These are phyloP conservation scores for Leucophenga varia DNA, from an alignment of 1,140 invertebrate species.

Conservation along the genomic window DNA sequence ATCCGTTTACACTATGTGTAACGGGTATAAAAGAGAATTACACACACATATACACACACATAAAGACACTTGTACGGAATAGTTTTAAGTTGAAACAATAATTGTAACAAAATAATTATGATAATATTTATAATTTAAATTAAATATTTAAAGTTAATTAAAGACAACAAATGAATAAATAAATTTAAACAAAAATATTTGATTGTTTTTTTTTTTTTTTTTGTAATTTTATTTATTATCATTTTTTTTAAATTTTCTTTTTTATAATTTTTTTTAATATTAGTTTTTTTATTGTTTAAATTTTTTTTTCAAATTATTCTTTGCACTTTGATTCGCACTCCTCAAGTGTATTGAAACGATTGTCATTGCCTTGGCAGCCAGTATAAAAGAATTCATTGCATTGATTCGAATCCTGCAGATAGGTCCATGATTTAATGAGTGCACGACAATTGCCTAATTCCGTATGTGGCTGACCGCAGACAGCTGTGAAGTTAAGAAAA, in stretches of 20 bases:
- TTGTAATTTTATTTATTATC: too few species aligned
- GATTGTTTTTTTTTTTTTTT: too few species aligned
- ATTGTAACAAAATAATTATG: too few species aligned
- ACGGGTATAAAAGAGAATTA: too few species aligned
- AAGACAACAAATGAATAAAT: conserved; percentile 1
- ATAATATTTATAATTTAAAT: conserved; percentile 34
- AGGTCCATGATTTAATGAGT: conserved; percentile 16
- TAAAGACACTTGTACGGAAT: too few species aligned
- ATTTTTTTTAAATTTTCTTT: too few species aligned
- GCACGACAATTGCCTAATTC: conserved; percentile 16
- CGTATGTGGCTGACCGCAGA: conserved; percentile 34
- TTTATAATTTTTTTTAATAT: too few species aligned
- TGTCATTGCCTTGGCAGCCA: conserved; percentile 77
- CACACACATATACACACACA: too few species aligned
- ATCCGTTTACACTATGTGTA: too few species aligned
- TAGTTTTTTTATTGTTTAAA: background rate
- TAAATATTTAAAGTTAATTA: conserved; percentile 26
- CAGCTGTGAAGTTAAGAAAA: conserved; percentile 15
- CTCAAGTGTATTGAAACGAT: conserved; percentile 68
- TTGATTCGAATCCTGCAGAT: conserved; percentile 25
- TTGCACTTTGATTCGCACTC: conserved; percentile 67
- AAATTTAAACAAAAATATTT: conserved; percentile 15
- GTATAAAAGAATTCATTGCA: conserved; percentile 69
- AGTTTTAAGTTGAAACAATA: too few species aligned
- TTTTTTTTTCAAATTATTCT: conserved; percentile 6